Evolutionary conservation across 2,888 invertebrate genomes (phyloP).

Genomic region (Standfussiana lucernea): DNA sequence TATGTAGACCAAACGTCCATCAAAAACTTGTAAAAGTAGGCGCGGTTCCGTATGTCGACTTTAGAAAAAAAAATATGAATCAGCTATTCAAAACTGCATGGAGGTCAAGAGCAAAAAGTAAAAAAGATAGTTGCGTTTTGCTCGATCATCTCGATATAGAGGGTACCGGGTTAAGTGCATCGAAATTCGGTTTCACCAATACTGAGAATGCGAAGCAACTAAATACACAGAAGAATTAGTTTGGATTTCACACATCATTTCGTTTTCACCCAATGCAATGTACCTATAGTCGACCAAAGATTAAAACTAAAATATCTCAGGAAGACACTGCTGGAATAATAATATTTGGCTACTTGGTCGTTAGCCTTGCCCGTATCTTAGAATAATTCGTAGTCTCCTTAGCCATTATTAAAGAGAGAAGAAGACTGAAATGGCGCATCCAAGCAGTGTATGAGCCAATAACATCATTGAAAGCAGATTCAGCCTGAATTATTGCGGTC

Average conservation of each 20-base stretch:
- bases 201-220: conserved; percentile 17
- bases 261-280: background rate
- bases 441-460: no score
- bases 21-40: conserved; percentile 45
- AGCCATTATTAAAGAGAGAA: no score
- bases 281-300: background rate
- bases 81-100: conserved; percentile 10
- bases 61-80: conserved; percentile 18
- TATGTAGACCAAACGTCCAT: conserved; percentile 59
- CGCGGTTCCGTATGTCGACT: conserved; percentile 48
- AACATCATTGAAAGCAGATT: no score
- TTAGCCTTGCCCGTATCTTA: no score
- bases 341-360: background rate
- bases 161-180: conserved; percentile 40
- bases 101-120: conserved; percentile 41
- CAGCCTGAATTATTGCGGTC: no score
- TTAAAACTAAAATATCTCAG: background rate
- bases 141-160: conserved; percentile 6
- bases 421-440: no score
- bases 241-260: background rate
- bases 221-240: conserved; percentile 12
- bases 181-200: conserved; percentile 15
- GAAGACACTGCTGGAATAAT: background rate
- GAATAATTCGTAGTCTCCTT: no score
- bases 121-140: conserved; percentile 14